phyloP scores from a whole-genome alignment of 2,797 vertebrate species.

The Phoebastria nigripes region DNA sequence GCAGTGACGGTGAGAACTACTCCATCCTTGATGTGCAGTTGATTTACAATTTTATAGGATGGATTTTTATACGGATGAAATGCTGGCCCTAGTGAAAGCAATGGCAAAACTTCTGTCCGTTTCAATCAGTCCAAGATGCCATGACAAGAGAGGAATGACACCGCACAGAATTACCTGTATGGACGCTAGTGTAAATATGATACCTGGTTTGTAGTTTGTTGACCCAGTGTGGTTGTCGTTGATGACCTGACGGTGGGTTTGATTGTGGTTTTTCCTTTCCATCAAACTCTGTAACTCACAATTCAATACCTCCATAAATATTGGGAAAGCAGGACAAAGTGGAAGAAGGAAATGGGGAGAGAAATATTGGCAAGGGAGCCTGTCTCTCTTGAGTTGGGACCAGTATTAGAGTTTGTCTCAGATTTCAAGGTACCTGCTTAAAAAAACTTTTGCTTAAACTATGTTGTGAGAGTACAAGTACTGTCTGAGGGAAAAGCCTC shows the following conservation, averaged over 20 bases:
- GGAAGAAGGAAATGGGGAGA: slow-evolving; percentile 11
- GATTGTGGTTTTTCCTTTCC: slow-evolving; percentile 51
- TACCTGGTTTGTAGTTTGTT: slow-evolving; percentile 14
- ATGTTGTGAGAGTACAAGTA: neutral
- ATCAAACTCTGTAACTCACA: slow-evolving; percentile 46
- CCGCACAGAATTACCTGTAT: slow-evolving; percentile 32
- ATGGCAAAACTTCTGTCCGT: neutral
- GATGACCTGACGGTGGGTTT: slow-evolving; percentile 25
- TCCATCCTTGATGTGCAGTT: neutral
- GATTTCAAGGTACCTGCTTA: slow-evolving; percentile 3
- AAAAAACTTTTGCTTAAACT: neutral
- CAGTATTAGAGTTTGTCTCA: neutral
- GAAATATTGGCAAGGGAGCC: neutral
- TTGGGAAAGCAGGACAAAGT: neutral
- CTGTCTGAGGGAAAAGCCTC: neutral
- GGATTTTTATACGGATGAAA: neutral
- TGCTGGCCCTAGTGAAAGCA: neutral
- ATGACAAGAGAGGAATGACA: neutral
- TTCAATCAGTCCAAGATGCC: neutral
- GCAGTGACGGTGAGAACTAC: slow-evolving; percentile 34
- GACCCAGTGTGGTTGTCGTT: neutral
- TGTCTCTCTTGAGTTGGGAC: neutral
- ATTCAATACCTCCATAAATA: slow-evolving; percentile 5
- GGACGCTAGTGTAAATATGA: neutral
- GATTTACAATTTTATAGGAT: slow-evolving; percentile 4